phyloP scores from a whole-genome alignment of 2,888 invertebrate species.

The Acanthosepion pharaonis region DNA sequence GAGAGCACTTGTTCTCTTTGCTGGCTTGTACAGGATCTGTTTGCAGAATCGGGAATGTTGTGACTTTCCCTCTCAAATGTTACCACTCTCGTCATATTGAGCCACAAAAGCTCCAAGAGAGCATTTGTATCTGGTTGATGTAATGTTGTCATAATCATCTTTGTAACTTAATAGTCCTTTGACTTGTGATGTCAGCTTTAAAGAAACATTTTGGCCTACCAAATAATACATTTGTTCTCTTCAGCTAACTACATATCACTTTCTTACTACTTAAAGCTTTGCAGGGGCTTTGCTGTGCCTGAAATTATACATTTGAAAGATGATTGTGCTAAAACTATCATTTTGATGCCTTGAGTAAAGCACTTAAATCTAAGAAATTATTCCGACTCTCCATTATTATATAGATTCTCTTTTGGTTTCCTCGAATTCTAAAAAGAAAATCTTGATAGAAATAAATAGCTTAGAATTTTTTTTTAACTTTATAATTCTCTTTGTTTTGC shows the following conservation, averaged over 20 bases:
- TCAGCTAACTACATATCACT: not conserved
- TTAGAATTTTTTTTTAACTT: not conserved
- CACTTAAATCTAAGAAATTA: not conserved
- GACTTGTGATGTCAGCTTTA: not conserved
- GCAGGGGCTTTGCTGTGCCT: not conserved
- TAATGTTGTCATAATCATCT: not conserved
- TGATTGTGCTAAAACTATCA: not conserved
- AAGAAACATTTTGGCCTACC: not conserved
- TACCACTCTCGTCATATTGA: not conserved
- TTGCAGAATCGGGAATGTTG: not conserved
- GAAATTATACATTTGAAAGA: not conserved
- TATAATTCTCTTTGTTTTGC: not conserved
- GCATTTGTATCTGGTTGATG: constrained; percentile 11
- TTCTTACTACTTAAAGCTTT: not conserved
- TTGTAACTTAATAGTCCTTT: not conserved
- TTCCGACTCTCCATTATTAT: not conserved
- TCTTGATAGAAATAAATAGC: not conserved
- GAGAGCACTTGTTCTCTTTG: not conserved
- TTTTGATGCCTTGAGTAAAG: not conserved
- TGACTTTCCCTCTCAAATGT: not conserved
- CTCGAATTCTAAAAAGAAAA: not conserved
- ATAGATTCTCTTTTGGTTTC: not conserved
- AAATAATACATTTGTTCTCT: not conserved
- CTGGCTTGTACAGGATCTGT: not conserved
- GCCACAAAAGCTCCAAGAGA: not conserved